These are phyloP conservation scores for Fabriciana adippe DNA, from an alignment of 2,888 invertebrate species.

Conservation along the genomic window DNA sequence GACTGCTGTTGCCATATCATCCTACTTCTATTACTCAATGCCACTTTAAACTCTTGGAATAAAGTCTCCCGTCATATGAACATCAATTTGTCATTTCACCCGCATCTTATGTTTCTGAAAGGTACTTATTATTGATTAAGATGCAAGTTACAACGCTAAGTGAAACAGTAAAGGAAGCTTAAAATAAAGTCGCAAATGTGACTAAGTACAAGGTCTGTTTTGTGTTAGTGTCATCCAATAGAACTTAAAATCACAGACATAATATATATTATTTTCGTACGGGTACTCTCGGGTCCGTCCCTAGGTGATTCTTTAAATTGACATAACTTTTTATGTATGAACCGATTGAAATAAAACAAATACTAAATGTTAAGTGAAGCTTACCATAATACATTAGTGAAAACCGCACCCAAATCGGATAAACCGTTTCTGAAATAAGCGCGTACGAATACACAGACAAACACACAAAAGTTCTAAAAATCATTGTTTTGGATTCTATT, in stretches of 20 bases:
- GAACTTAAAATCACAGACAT: neutral
- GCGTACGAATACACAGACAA: too few species aligned
- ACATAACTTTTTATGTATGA: too few species aligned
- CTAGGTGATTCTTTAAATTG: too few species aligned
- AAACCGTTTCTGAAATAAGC: too few species aligned
- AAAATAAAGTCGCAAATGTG: slow-evolving; percentile 10
- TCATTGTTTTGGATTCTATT: too few species aligned
- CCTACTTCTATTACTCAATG: slow-evolving; percentile 70
- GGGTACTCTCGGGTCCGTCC: too few species aligned
- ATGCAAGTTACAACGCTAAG: slow-evolving; percentile 30
- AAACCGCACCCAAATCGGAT: too few species aligned
- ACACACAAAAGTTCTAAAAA: too few species aligned
- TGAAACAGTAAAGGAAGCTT: slow-evolving; percentile 1
- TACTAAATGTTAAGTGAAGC: too few species aligned
- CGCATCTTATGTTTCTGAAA: slow-evolving; percentile 55
- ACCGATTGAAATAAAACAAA: too few species aligned
- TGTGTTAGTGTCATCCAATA: slow-evolving; percentile 2
- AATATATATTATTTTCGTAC: neutral
- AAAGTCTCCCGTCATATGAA: slow-evolving; percentile 57
- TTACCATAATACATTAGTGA: too few species aligned
- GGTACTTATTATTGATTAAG: slow-evolving; percentile 18
- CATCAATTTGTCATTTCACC: slow-evolving; percentile 72
- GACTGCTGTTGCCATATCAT: slow-evolving; percentile 56
- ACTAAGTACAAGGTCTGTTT: slow-evolving; percentile 5
- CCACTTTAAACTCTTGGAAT: slow-evolving; percentile 58